Percentiles rank a stretch among this genome's conserved stretches.
Conservation (phyloP, 2,797 vertebrate species). For the Micropoecilia bifurca region DNA sequence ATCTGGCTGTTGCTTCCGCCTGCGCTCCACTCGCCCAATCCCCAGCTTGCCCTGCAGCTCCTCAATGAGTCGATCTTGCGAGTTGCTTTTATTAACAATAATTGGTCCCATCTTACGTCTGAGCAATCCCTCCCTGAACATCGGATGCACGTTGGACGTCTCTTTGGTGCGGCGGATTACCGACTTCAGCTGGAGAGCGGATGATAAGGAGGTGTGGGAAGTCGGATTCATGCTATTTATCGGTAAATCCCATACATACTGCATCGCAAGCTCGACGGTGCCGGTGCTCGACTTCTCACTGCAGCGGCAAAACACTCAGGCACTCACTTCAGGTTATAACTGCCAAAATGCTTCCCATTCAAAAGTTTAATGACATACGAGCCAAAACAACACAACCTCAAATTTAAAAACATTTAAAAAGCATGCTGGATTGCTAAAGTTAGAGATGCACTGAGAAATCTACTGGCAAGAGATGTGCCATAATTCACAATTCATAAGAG, state of each 20-base stretch:
- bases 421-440: constrained; percentile 47
- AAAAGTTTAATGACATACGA: constrained; percentile 13
- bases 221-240: constrained; percentile 38
- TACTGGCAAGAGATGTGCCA: not conserved
- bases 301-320: constrained; percentile 33
- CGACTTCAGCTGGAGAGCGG: constrained; percentile 89
- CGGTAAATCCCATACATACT: constrained; percentile 30
- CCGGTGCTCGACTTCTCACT: constrained; percentile 27
- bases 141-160: constrained; percentile 91
- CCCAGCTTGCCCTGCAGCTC: constrained; percentile 94
- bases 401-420: constrained; percentile 14
- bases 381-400: constrained; percentile 11
- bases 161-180: constrained; percentile 97
- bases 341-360: constrained; percentile 24
- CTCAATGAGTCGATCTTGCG: constrained; percentile 90
- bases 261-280: constrained; percentile 32
- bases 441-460: constrained; percentile 18
- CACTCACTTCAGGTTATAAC: constrained; percentile 8
- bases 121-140: constrained; percentile 90
- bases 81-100: constrained; percentile 90
- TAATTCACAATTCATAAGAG: not conserved
- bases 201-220: constrained; percentile 49
- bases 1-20: constrained; percentile 81
- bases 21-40: constrained; percentile 83
- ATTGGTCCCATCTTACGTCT: constrained; percentile 90